Base-by-base conservation (phyloP, 1,140 invertebrate species). In the Nomia melanderi region DNA sequence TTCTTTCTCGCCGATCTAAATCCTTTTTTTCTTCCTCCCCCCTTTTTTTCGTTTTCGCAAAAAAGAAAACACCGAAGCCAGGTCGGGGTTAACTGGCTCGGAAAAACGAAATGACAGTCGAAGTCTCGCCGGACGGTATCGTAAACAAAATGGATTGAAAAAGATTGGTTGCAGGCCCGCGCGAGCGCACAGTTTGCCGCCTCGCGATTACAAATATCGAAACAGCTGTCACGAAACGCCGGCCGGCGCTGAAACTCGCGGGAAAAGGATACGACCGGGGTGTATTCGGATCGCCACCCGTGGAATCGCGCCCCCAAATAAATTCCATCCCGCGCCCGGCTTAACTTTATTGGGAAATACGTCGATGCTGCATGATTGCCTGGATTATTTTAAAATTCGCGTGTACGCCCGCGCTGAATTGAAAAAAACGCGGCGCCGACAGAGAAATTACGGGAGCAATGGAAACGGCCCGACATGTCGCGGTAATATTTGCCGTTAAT, bases 111-210 rank as follows among this genome's bases (percentile, higher is more conserved):
- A 14, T 33, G 27, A 44, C 50, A 56, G 66, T 82, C 76, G 62
- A 65, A 82, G 53, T 78, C 62, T 36, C 41, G 17, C 59, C 33
- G 29, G 69, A n/a, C 62, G 80, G 70, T 79, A 79, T 83, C 82
- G 62, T 75, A 83, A 83, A 77, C 70, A 80, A 83, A 83, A 53
- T 62, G 72, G 64, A 62, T 83, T 71, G 77, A 80, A 83, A 73
- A 77, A 41, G 57, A 83, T 60, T 39, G 41, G 44, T 23, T 41
- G 44, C 41, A 23, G 57, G 44, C 27, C n/a, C n/a, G n/a, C n/a
- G n/a, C n/a, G n/a, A n/a, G n/a, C 59, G 63, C 60, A 47, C 77
- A 57, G 23, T 79, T 80, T 77, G 36, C 66, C 53, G 72, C 50
- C 27, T 25, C 62, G 39, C 78, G 77, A 84, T 83, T 80, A 84